phyloP scores from a whole-genome alignment of 2,888 invertebrate species.

The Hyposoter dolosus region DNA sequence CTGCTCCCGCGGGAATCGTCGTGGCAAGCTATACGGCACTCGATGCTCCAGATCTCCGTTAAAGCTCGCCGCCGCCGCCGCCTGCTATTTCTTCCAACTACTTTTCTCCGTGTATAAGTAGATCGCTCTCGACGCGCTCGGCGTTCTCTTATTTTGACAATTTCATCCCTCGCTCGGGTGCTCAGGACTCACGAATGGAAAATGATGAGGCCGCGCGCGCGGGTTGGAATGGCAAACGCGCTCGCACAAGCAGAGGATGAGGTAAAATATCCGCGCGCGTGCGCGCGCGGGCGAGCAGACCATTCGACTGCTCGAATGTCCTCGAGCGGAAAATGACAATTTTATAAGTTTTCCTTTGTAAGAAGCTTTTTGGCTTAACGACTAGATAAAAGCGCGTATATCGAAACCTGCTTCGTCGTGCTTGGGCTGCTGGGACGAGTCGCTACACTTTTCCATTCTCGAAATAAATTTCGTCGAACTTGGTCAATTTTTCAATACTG shows the following conservation, averaged over 20 bases:
- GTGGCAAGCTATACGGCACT: constrained; percentile 36
- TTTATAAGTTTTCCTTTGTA: constrained; percentile 18
- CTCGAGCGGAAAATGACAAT: constrained; percentile 15
- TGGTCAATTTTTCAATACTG: neutral
- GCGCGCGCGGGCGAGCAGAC: neutral
- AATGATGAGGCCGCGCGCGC: constrained; percentile 38
- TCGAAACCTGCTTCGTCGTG: neutral
- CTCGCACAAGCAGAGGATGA: neutral
- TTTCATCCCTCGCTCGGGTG: constrained; percentile 39
- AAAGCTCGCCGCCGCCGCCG: constrained; percentile 1
- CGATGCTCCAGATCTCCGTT: constrained; percentile 39
- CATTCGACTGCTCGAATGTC: constrained; percentile 8
- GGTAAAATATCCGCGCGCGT: constrained; percentile 12
- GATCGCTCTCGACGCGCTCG: constrained; percentile 26
- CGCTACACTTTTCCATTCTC: neutral
- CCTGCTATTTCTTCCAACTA: constrained; percentile 1
- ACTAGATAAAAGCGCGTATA: constrained; percentile 4
- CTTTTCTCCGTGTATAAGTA: neutral
- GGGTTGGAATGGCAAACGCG: constrained; percentile 3
- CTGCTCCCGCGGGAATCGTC: constrained; percentile 7
- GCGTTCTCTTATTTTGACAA: constrained; percentile 24
- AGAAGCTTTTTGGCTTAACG: constrained; percentile 18
- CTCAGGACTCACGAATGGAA: constrained; percentile 36
- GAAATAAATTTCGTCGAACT: neutral
- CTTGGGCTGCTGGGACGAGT: neutral